Conservation (phyloP, 1,140 invertebrate species). For the Thrips palmi region DNA sequence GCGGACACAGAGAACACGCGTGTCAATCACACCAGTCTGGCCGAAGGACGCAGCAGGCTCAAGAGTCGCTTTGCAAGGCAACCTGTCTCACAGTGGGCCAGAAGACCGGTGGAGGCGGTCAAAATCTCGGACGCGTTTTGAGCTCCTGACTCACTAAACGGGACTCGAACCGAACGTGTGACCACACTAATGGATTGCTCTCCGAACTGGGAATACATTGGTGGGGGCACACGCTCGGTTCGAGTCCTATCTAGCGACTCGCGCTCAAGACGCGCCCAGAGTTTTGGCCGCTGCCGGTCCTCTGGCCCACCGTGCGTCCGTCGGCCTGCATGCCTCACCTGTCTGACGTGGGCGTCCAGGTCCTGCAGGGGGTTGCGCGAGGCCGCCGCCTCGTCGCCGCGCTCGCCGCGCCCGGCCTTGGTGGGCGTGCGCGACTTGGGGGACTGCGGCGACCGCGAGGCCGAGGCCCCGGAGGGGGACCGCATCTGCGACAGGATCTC, state of each 20-base stretch:
- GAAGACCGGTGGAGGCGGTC: no score
- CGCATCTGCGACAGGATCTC: constrained; percentile 75
- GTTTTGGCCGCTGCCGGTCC: no score
- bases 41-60: background rate
- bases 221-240: no score
- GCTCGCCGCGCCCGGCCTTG: no score
- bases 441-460: constrained; percentile 23
- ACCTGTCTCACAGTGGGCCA: no score
- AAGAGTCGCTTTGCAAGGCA: background rate
- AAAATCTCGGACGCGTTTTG: no score
- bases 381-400: constrained; percentile 14
- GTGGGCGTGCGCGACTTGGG: constrained; percentile 25
- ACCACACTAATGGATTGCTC: background rate
- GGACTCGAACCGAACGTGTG: constrained; percentile 1
- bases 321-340: no score
- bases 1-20: constrained; percentile 14
- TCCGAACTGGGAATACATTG: no score
- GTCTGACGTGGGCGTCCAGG: constrained; percentile 40
- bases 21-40: background rate
- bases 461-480: constrained; percentile 30
- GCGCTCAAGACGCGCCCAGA: no score
- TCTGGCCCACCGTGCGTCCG: no score
- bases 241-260: no score
- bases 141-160: no score
- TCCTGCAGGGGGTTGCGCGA: constrained; percentile 31